Evolutionary conservation across 2,888 invertebrate genomes (phyloP).

Genomic region (Scaeva pyrastri): DNA sequence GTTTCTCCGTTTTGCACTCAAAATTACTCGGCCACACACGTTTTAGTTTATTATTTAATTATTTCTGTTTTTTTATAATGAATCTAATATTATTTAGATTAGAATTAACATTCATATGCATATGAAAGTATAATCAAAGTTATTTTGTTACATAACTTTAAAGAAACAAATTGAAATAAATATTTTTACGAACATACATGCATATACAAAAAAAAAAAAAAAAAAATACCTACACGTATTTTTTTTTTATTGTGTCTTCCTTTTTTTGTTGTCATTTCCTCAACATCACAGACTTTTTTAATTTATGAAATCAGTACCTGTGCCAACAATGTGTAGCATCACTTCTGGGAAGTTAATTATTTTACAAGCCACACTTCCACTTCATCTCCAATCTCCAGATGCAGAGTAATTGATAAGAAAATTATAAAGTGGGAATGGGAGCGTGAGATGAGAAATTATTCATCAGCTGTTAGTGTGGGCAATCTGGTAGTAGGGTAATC

Average conservation of each 20-base stretch:
- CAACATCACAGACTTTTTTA: background rate
- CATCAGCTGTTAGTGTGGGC: background rate
- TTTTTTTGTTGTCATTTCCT: conserved; percentile 17
- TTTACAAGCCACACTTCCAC: conserved; percentile 44
- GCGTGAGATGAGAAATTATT: conserved; percentile 52
- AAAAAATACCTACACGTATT: no score
- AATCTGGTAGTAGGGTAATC: background rate
- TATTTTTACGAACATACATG: conserved; percentile 38
- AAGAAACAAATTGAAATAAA: conserved; percentile 21
- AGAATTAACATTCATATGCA: no score
- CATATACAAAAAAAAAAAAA: no score
- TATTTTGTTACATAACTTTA: conserved; percentile 40
- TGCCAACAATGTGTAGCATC: conserved; percentile 15
- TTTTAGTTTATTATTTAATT: conserved; percentile 21
- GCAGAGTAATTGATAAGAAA: conserved; percentile 36
- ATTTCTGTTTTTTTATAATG: conserved; percentile 27
- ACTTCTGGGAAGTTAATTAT: conserved; percentile 49
- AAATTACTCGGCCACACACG: conserved; percentile 60
- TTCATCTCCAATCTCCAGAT: conserved; percentile 10
- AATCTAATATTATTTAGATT: conserved; percentile 5
- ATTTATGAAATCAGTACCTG: conserved; percentile 25
- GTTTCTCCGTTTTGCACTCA: conserved; percentile 37
- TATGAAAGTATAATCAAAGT: conserved; percentile 31
- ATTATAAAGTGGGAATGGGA: conserved; percentile 55
- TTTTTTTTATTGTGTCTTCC: conserved; percentile 6